phyloP scores from a whole-genome alignment of 2,888 invertebrate genomes.

The Cantharis rustica region DNA sequence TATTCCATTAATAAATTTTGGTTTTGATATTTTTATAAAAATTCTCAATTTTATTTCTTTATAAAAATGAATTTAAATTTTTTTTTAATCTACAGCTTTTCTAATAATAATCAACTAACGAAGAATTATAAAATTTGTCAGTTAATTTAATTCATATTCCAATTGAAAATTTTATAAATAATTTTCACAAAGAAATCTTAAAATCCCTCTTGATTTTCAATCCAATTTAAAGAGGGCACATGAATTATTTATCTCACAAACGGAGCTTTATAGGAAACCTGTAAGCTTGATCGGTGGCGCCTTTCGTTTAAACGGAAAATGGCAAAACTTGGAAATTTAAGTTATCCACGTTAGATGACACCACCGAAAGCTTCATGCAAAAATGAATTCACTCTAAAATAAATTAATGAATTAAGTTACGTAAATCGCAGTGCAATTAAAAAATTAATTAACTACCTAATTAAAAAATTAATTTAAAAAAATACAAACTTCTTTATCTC shows the following conservation, averaged over 20 bases:
- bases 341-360: background rate
- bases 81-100: too few relatives aligned
- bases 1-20: too few relatives aligned
- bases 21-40: too few relatives aligned
- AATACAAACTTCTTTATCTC: background rate
- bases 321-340: background rate
- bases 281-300: slow-evolving; percentile 6
- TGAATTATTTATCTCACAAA: background rate
- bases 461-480: background rate
- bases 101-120: too few relatives aligned
- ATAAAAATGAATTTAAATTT: too few relatives aligned
- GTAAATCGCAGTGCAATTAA: background rate
- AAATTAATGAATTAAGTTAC: background rate
- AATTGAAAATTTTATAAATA: background rate
- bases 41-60: too few relatives aligned
- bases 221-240: background rate
- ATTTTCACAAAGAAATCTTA: background rate
- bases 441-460: background rate
- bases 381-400: background rate
- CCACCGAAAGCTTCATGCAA: background rate
- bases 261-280: slow-evolving; percentile 1
- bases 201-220: background rate
- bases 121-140: too few relatives aligned
- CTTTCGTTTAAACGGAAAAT: background rate
- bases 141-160: too few relatives aligned